phyloP scores from a whole-genome alignment of 2,113 vertebrate species.

The Cariama cristata region DNA sequence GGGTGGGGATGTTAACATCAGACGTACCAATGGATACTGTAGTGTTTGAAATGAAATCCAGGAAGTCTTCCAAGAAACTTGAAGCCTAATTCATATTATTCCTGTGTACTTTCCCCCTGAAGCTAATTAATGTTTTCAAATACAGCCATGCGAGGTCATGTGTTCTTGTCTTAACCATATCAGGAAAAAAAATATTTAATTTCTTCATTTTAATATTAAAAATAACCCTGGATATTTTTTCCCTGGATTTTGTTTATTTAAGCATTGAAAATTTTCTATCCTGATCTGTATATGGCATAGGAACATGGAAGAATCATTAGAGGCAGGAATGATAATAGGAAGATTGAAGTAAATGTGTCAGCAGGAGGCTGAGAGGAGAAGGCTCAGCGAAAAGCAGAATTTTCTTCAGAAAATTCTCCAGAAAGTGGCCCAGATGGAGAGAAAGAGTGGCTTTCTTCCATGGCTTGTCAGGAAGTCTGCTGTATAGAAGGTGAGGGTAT shows the following conservation, averaged over 20 bases:
- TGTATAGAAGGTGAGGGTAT: not conserved
- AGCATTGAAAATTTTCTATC: not conserved
- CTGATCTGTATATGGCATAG: not conserved
- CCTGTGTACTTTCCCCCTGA: not conserved
- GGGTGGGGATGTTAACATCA: not conserved
- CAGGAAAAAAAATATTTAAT: not conserved
- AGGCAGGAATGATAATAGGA: not conserved
- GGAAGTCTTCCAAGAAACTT: not conserved
- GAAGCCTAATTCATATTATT: not conserved
- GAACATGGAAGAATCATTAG: not conserved
- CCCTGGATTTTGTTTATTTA: not conserved
- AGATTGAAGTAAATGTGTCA: not conserved
- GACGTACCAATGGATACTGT: not conserved
- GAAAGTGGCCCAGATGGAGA: not conserved
- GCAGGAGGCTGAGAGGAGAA: not conserved
- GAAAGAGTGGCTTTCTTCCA: not conserved
- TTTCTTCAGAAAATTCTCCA: not conserved
- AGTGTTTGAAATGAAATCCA: not conserved
- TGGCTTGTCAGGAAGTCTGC: not conserved
- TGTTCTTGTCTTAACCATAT: not conserved
- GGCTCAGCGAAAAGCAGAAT: not conserved
- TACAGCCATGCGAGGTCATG: not conserved
- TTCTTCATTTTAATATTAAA: not conserved
- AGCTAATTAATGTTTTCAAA: not conserved
- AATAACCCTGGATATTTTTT: not conserved